These are phyloP conservation scores for Halocynthia aurantium DNA, from an alignment of 23 tunicate genomes.

Conservation along the genomic window DNA sequence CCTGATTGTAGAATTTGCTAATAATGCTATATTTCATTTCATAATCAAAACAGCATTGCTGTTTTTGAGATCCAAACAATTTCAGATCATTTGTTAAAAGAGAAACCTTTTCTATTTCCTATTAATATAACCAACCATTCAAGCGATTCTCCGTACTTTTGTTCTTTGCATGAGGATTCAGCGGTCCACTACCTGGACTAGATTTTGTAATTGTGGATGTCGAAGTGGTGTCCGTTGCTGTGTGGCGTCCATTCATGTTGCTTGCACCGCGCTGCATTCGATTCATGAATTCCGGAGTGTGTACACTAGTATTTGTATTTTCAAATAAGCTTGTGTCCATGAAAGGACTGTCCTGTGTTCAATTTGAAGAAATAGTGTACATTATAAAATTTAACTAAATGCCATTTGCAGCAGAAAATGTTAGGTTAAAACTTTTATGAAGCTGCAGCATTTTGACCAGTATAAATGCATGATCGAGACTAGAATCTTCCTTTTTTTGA, in stretches of 20 bases:
- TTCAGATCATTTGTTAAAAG: no score
- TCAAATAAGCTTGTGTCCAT: slow-evolving; percentile 29
- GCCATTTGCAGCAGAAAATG: not conserved
- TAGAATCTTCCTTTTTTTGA: no score
- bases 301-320: slow-evolving; percentile 26
- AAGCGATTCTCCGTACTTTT: not conserved
- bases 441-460: not conserved
- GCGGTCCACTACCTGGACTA: slow-evolving; percentile 6
- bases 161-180: slow-evolving; percentile 9
- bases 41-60: no score
- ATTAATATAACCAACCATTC: no score
- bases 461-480: no score
- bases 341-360: slow-evolving; percentile 10
- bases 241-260: not conserved
- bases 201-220: slow-evolving; percentile 8
- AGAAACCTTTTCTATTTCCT: no score
- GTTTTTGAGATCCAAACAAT: no score
- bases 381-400: no score
- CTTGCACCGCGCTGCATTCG: no score
- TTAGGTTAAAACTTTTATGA: not conserved
- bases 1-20: no score
- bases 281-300: not conserved
- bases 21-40: no score
- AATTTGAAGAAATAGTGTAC: not conserved
- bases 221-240: not conserved